phyloP scores from a whole-genome alignment of 2,113 vertebrate genomes.

The Steatornis caripensis region DNA sequence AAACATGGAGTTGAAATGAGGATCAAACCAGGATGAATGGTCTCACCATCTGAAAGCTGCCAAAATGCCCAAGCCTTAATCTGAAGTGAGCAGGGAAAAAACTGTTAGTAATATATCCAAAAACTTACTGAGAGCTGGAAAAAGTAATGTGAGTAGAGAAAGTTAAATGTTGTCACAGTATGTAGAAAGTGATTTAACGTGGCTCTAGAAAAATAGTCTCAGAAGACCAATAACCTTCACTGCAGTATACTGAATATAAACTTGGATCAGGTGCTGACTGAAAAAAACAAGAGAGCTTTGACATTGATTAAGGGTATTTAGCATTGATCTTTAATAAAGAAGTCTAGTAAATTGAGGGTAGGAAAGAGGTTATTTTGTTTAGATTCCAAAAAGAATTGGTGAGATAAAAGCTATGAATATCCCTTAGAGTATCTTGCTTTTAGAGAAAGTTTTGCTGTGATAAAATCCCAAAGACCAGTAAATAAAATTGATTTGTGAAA shows the following conservation, averaged over 20 bases:
- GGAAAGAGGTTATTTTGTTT: background rate
- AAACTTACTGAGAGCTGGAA: background rate
- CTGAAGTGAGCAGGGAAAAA: background rate
- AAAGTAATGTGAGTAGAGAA: background rate
- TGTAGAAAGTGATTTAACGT: background rate
- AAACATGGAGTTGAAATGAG: background rate
- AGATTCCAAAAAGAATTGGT: background rate
- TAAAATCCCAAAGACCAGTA: background rate
- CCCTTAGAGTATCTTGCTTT: background rate
- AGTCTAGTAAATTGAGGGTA: background rate
- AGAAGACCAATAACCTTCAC: background rate
- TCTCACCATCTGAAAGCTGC: background rate
- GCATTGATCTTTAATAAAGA: background rate
- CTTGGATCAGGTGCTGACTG: background rate
- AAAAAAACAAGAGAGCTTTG: background rate
- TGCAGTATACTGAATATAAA: background rate
- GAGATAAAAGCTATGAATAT: background rate
- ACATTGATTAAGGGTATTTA: background rate
- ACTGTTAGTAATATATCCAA: background rate
- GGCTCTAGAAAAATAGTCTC: background rate
- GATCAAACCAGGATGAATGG: background rate
- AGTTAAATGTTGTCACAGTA: background rate
- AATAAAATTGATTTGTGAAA: background rate
- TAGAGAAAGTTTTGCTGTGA: background rate
- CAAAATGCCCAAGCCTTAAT: background rate